Base-by-base conservation (phyloP, 2,888 invertebrate species). In the Darwinula stevensoni region DNA sequence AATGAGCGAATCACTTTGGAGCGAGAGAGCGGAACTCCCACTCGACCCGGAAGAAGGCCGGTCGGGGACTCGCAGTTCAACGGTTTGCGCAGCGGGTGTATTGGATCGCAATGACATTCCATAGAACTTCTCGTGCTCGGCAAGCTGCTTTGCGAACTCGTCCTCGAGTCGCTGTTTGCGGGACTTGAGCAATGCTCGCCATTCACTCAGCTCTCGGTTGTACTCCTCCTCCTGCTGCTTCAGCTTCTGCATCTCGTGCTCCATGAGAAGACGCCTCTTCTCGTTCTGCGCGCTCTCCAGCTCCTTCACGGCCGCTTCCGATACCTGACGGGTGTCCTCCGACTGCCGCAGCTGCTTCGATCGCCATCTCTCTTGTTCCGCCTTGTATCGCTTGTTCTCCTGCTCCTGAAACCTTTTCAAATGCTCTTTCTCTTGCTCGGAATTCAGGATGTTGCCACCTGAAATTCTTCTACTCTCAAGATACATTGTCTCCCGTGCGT, bases 401-500 rank as follows among this genome's bases (percentile, higher is more conserved):
- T 11, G n/a, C 6, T 38, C 40, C 27, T 39, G 37, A 34, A 40
- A 41, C 16, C 38, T 36, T 5, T 36, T 36, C 16, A 33, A 51
- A 9, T 86, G 61, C 45, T 78, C 74, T 56, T 84, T 86, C 54
- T 91, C 88, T 47, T 82, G 82, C 51, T 91, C 91, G n/a, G n/a
- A n/a, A n/a, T n/a, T n/a, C n/a, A n/a, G n/a, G n/a, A n/a, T n/a
- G n/a, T n/a, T n/a, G n/a, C n/a, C 39, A 13, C 41, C 57, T 29
- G 66, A 65, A 47, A 91, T 86, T 37, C 88, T 59, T 53, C 91
- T 63, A 11, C 78, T 84, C 57, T 88, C 94, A 31, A 91, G 64
- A 59, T 58, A 97, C 91, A 97, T 97, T 61, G 82, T 71, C 52
- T 86, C 86, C 1, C 97, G 57, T n/a, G 91, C 88, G 53, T 94